These are phyloP conservation scores for Bombus haemorrhoidalis DNA, from an alignment of 1,140 invertebrate species.

Conservation along the genomic window DNA sequence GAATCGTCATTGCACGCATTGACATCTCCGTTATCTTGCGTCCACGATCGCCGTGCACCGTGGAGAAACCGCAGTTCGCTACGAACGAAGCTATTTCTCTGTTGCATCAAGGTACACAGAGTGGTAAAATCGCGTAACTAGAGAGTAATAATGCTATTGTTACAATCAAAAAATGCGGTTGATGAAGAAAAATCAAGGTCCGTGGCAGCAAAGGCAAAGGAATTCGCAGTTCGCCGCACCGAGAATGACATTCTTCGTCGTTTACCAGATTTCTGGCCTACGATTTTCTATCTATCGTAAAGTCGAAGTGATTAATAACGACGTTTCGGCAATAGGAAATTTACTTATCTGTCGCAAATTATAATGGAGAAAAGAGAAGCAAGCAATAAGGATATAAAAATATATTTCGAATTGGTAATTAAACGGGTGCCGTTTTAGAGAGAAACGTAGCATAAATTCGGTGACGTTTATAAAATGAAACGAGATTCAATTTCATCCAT, in stretches of 20 bases:
- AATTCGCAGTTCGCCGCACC: background rate
- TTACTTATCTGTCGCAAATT: background rate
- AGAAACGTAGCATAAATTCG: background rate
- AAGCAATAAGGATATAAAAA: background rate
- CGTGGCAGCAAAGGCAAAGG: background rate
- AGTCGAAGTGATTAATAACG: background rate
- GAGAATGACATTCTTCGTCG: background rate
- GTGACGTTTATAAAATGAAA: background rate
- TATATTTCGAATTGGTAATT: background rate
- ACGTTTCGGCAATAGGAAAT: no score
- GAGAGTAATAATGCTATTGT: conserved; percentile 29
- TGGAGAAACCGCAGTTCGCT: conserved; percentile 31
- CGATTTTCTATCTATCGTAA: background rate
- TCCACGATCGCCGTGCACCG: background rate
- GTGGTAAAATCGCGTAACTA: conserved; percentile 31
- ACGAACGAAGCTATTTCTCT: conserved; percentile 23
- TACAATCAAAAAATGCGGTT: conserved; percentile 27
- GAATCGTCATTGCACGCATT: conserved; percentile 26
- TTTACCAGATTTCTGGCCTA: background rate
- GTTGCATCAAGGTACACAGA: background rate
- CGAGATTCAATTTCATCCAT: no score
- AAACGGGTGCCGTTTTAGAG: background rate
- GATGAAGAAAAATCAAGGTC: conserved; percentile 37
- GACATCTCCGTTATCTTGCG: conserved; percentile 11
- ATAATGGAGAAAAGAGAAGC: background rate